Base-by-base conservation (phyloP, 2,797 vertebrate genomes). In the Adelosebastes latens region DNA sequence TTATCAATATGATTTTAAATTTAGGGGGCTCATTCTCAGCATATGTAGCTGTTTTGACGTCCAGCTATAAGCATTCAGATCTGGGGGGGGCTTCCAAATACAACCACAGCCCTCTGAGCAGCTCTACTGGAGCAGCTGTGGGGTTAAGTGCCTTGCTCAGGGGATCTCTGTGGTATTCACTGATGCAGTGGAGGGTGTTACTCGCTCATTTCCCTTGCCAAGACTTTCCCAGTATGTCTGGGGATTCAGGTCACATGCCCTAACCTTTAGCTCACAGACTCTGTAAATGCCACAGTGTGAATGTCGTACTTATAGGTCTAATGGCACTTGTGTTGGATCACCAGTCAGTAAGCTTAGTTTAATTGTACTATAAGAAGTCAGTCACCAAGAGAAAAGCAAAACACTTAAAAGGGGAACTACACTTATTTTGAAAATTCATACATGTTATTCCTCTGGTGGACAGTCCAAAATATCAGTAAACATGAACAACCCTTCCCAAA, bases 61-160 rank as follows among this genome's bases (percentile, higher is more conserved):
- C 59, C 14, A 70, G 39, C 22, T 4, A 2, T 18, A 14, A 62
- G 46, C 59, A 27, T 59, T 46, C 22, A 29, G 32, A 46, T 55
- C 7, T 10, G 22, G 0, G 14, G 12, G 36, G 11, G 18, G 11
- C 27, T 7, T 53, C n/a, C 42, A 39, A 39, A 2, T 31, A 24
- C 32, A 60, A 0, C 6, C 14, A 4, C 32, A n/a, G 58, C 36
- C 32, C 11, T 74, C 36, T 14, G 24, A 75, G 73, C 74, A 36
- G 52, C 64, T 61, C 49, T n/a, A 9, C 20, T 8, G 61, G 46
- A 85, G 62, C 70, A 71, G 70, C 67, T 65, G 76, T 18, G 8
- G 59, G 46, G 75, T 72, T 87, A 84, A 83, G 55, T 85, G 87
- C 68, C 69, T 82, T 77, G 73, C 86, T 88, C 75, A 12, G 72